phyloP scores from a whole-genome alignment of 2,888 invertebrate genomes.

The Heliconius erato region DNA sequence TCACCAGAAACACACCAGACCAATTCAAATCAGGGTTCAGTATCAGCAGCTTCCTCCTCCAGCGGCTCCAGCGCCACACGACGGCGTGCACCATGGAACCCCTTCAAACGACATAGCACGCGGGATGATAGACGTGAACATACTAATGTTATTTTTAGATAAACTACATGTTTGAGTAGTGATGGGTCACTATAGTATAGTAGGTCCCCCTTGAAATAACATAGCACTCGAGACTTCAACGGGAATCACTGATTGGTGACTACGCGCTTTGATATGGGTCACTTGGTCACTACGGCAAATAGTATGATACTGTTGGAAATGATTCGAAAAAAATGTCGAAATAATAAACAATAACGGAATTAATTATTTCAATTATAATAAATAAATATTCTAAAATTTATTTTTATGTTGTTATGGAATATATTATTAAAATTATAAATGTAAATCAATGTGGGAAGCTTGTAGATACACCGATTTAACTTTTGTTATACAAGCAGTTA shows the following conservation, averaged over 20 bases:
- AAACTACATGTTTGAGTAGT: slow-evolving; percentile 45
- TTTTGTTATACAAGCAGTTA: background rate
- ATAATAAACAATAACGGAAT: no score
- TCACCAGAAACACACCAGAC: slow-evolving; percentile 71
- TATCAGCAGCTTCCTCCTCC: slow-evolving; percentile 81
- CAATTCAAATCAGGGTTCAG: slow-evolving; percentile 78
- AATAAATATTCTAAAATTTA: no score
- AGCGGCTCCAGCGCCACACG: slow-evolving; percentile 74
- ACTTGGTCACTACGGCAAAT: background rate
- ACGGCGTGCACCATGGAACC: slow-evolving; percentile 88
- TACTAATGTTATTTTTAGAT: slow-evolving; percentile 86
- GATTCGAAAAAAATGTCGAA: no score
- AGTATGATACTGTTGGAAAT: no score
- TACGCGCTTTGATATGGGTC: no score
- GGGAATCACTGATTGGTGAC: slow-evolving; percentile 49
- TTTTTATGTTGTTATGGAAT: background rate
- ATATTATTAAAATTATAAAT: background rate
- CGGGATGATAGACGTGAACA: slow-evolving; percentile 77
- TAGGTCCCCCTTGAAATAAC: slow-evolving; percentile 87
- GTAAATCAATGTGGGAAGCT: background rate
- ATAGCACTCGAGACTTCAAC: slow-evolving; percentile 77
- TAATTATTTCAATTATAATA: no score
- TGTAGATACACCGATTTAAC: background rate
- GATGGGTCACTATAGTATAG: background rate
- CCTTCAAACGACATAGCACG: slow-evolving; percentile 88